Base-by-base conservation (phyloP, 2,797 vertebrate genomes). In the Falco concolor region DNA sequence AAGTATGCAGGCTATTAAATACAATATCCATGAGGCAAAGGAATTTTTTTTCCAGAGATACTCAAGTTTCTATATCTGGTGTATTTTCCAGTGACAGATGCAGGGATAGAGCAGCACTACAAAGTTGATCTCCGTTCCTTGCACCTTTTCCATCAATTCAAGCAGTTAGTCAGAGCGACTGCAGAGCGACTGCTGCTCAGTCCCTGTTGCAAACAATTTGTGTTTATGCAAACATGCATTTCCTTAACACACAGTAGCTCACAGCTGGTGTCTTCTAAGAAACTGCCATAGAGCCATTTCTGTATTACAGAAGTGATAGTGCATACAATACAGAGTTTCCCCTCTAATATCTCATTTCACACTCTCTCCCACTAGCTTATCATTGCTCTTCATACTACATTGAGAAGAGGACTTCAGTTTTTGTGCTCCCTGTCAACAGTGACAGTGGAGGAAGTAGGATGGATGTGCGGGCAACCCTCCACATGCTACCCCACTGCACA, bases 401-500 rank as follows among this genome's bases (percentile, higher is more conserved):
- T 3, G 56, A 69, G 54, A 30, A 14, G 49, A 86, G 21, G 4
- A 28, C 30, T 70, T 44, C 42, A 36, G 6, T 79, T 68, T 78
- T 18, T 60, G 61, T 19, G 56, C 17, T 63, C 7, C 38, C 27
- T 64, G 18, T 30, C 44, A 16, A 21, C 23, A 12, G 32, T 12
- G 24, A 3, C 25, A 3, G 44, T 3, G 34, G 22, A 52, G 27
- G 44, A 61, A 52, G 30, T 2, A 54, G 74, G 80, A 44, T 5
- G 22, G 63, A 40, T 49, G 73, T 47, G 10, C 42, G n/a, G 59
- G 56, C 47, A 87, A 47, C 70, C 38, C 28, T 76, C n/a, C 11
- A 15, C 10, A 22, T 44, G 20, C 18, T 22, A 8, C 11, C 24
- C 34, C 0, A 0, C 7, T 12, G 15, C 27, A 13, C 12, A 12